Percentiles rank a stretch among this genome's conserved stretches.
phyloP scores from a whole-genome alignment of 2,888 invertebrate genomes.

The Tenthredo livida region DNA sequence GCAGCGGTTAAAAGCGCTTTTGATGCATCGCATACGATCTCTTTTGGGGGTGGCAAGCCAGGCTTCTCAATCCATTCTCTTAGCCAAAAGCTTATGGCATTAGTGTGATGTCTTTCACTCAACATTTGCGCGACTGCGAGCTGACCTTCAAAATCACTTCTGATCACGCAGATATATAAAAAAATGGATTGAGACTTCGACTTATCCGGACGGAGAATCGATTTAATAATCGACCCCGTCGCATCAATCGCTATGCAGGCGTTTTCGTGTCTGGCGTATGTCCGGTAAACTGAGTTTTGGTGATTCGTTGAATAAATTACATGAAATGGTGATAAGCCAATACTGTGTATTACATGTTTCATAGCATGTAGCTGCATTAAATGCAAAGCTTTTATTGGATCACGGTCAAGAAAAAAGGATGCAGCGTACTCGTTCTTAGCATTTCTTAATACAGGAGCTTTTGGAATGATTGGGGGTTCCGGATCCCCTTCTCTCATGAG shows the following conservation, averaged over 20 bases:
- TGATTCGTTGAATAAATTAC: constrained; percentile 54
- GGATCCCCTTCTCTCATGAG: constrained; percentile 41
- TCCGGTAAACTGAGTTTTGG: constrained; percentile 51
- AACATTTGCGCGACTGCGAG: constrained; percentile 57
- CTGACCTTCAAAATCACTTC: constrained; percentile 20
- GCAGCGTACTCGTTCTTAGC: background rate
- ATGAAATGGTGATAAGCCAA: constrained; percentile 55
- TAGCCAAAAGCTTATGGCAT: constrained; percentile 56
- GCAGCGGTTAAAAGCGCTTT: constrained; percentile 19
- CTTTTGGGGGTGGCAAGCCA: constrained; percentile 44
- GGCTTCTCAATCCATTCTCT: constrained; percentile 51
- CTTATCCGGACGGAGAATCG: constrained; percentile 45
- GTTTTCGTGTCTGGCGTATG: constrained; percentile 7
- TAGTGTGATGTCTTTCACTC: constrained; percentile 55
- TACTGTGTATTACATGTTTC: constrained; percentile 49
- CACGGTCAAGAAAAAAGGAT: constrained; percentile 22
- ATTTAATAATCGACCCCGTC: constrained; percentile 54
- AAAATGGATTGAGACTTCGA: constrained; percentile 54
- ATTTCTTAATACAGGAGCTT: background rate
- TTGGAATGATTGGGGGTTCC: background rate
- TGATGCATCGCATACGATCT: constrained; percentile 20
- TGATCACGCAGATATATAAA: constrained; percentile 53
- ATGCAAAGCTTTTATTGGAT: constrained; percentile 45
- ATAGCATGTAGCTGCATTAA: constrained; percentile 61
- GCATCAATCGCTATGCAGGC: constrained; percentile 56